These are phyloP conservation scores for Tursiops truncatus DNA, from an alignment of 2,113 vertebrate species.

Conservation along the genomic window DNA sequence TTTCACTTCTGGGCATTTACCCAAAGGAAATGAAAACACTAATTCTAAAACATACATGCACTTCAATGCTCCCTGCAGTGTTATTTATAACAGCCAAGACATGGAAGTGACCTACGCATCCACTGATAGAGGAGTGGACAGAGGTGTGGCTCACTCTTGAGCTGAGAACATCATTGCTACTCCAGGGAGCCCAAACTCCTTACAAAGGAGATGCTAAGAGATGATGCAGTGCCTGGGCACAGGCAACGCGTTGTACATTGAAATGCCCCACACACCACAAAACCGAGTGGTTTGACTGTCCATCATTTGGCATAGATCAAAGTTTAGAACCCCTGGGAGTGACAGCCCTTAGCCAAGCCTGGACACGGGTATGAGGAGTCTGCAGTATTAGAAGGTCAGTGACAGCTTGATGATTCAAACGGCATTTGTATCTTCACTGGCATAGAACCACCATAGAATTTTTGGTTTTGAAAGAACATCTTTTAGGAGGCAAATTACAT, in stretches of 20 bases:
- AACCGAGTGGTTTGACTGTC: fast-evolving
- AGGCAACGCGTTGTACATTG: fast-evolving
- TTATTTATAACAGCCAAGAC: neutral
- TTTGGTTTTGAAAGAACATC: neutral
- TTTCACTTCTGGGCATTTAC: neutral
- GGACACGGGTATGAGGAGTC: fast-evolving
- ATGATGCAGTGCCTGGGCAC: fast-evolving
- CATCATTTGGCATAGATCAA: fast-evolving
- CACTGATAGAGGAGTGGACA: no score
- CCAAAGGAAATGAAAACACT: neutral
- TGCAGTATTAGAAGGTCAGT: fast-evolving
- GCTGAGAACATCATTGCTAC: fast-evolving
- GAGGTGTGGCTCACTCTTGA: no score
- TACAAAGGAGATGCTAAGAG: neutral
- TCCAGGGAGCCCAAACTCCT: fast-evolving
- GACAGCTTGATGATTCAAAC: fast-evolving
- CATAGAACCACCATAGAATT: fast-evolving
- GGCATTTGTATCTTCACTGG: fast-evolving
- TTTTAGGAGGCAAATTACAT: fast-evolving
- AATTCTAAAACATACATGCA: neutral
- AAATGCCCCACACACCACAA: fast-evolving
- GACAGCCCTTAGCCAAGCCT: fast-evolving
- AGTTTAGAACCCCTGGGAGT: neutral
- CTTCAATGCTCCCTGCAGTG: no score
- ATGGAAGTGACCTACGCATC: neutral